Base-by-base conservation (phyloP, 1,140 invertebrate species). In the Palaemon carinicauda region DNA sequence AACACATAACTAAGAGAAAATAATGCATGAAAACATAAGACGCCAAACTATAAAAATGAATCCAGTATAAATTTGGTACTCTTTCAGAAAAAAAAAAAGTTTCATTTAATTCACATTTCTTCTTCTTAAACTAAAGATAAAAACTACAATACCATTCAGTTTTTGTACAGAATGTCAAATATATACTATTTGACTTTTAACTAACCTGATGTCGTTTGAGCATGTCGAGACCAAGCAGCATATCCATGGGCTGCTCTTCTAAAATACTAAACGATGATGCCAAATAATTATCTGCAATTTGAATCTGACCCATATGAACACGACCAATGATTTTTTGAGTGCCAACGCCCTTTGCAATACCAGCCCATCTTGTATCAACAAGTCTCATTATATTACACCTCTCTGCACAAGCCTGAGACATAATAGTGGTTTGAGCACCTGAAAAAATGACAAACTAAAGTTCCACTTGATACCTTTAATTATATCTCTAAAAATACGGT, bases 241-340 rank as follows among this genome's bases (percentile, higher is more conserved):
- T 99, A 90, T 99, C 98, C 97, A 99, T 99, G 4, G 97, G 96
- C 91, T 99, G 98, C 89, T 99, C 96, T 91, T 98, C 96, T 27
- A 99, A 92, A n/a, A 99, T 97, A 31, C 97, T 98, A 92, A 99
- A 99, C 7, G 98, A 98, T 1, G 97, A 98, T 2, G 97, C 97
- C 14, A 99, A 92, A 92, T 97, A 98, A 91, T 97, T 96, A 89
- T 95, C 95, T 89, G 96, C 97, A 88, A 99, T 99, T 92, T 98
- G 96, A 91, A 99, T 97, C 92, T 99, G 97, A 87, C 92, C 93
- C 95, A 99, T 96, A 91, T 99, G 98, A 89, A 99, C 97, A 56
- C 98, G 93, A 1, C 98, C 98, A 81, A 99, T 96, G 90, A 99
- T 99, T 90, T 95, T 95, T 92, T 99, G 98, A 0, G 97, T 96